Percentiles rank a stretch among this genome's conserved stretches.
These are phyloP conservation scores for Lucinisca nassula DNA, from an alignment of 2,888 invertebrate species.

Conservation along the genomic window DNA sequence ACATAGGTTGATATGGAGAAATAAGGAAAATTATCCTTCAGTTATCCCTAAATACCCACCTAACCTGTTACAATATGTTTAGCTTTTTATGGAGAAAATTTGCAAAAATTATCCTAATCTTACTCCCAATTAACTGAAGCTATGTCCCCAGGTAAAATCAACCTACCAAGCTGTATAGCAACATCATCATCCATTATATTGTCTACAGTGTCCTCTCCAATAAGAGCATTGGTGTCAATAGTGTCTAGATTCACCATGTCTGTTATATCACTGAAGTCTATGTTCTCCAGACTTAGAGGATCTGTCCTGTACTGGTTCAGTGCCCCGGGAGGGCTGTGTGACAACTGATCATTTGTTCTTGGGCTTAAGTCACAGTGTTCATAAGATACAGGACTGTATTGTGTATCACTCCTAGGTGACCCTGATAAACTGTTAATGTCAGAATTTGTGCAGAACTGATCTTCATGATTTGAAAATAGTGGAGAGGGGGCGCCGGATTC, in stretches of 20 bases:
- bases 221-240: conserved; percentile 65
- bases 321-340: conserved; percentile 36
- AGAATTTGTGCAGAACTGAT: conserved; percentile 57
- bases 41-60: no score
- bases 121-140: no score
- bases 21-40: no score
- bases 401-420: conserved; percentile 65
- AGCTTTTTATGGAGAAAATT: no score
- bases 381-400: conserved; percentile 35
- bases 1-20: no score
- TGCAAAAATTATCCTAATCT: no score
- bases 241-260: conserved; percentile 64
- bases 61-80: no score
- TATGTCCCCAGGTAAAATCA: no score
- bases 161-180: conserved; percentile 62
- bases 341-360: conserved; percentile 44
- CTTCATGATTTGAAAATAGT: conserved; percentile 41
- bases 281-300: conserved; percentile 72
- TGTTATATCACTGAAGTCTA: conserved; percentile 73
- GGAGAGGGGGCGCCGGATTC: conserved; percentile 77
- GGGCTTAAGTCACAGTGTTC: conserved; percentile 36
- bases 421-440: conserved; percentile 65
- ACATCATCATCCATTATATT: conserved; percentile 59
- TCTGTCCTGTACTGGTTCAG: conserved; percentile 35
- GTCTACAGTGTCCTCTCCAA: not conserved